phyloP scores from a whole-genome alignment of 2,797 vertebrate species.

The Phyllotis vaccarum region DNA sequence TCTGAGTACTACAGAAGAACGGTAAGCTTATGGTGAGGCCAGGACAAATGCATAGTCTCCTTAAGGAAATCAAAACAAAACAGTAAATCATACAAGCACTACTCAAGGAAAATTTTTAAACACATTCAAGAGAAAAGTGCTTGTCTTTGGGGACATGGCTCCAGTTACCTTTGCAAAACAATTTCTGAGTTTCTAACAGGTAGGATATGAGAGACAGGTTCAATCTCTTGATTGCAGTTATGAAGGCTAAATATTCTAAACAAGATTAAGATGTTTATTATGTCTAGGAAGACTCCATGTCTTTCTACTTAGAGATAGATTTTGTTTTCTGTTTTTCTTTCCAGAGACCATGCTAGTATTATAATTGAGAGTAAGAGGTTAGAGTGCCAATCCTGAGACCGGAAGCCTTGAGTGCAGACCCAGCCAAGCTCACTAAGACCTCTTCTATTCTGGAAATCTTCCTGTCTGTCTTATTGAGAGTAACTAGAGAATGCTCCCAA shows the following conservation, averaged over 20 bases:
- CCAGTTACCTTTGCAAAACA: background rate
- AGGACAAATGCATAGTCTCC: background rate
- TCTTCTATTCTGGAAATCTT: conserved; percentile 6
- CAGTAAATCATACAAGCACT: background rate
- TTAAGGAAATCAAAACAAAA: background rate
- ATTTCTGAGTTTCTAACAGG: background rate
- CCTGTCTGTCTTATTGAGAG: background rate
- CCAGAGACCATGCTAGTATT: background rate
- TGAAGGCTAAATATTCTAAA: background rate
- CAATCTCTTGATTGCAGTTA: background rate
- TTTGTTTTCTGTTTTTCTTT: background rate
- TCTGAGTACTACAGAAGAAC: background rate
- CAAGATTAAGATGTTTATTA: background rate
- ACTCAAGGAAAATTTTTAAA: background rate
- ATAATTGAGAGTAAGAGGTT: background rate
- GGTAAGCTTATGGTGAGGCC: background rate
- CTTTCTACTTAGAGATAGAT: background rate
- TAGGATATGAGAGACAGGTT: background rate
- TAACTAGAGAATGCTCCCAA: background rate
- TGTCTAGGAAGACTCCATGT: background rate
- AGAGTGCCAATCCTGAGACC: background rate
- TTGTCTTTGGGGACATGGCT: background rate
- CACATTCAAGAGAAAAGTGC: background rate
- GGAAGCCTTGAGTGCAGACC: background rate
- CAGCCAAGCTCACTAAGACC: background rate